Evolutionary conservation across 1,140 invertebrate species (phyloP).

Genomic region (Trichonephila clavata): DNA sequence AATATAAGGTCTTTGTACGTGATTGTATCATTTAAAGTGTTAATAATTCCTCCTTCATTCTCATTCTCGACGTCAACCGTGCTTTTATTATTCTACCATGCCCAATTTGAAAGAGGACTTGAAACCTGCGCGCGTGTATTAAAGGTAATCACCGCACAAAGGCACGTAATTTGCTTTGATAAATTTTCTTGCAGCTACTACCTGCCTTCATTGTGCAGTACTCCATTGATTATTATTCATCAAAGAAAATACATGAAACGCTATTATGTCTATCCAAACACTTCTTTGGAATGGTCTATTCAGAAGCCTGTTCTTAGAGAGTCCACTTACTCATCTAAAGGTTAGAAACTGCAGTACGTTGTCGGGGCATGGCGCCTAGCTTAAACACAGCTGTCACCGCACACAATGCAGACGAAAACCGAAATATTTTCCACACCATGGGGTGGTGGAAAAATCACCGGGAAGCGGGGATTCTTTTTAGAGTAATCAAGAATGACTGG

Average conservation of each 20-base stretch:
- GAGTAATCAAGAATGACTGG: neutral
- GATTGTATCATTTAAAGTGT: too few species aligned
- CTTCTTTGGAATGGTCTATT: neutral
- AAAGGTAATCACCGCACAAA: too few species aligned
- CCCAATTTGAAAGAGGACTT: too few species aligned
- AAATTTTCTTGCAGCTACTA: too few species aligned
- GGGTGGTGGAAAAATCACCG: neutral
- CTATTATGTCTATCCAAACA: neutral
- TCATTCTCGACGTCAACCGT: too few species aligned
- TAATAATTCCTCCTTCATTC: too few species aligned
- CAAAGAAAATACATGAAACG: neutral
- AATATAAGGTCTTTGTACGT: too few species aligned
- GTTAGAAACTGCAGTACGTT: neutral
- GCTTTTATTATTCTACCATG: too few species aligned
- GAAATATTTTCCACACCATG: conserved; percentile 55
- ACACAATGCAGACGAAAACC: conserved; percentile 18
- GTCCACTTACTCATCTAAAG: neutral
- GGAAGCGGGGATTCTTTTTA: neutral
- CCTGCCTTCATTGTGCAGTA: too few species aligned
- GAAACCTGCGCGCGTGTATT: too few species aligned
- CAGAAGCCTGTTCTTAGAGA: neutral
- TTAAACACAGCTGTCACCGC: conserved; percentile 29
- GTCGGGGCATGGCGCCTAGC: neutral
- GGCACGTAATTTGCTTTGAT: too few species aligned
- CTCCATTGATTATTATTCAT: neutral